phyloP scores from a whole-genome alignment of 1,140 invertebrate genomes.

The Papilio glaucus region DNA sequence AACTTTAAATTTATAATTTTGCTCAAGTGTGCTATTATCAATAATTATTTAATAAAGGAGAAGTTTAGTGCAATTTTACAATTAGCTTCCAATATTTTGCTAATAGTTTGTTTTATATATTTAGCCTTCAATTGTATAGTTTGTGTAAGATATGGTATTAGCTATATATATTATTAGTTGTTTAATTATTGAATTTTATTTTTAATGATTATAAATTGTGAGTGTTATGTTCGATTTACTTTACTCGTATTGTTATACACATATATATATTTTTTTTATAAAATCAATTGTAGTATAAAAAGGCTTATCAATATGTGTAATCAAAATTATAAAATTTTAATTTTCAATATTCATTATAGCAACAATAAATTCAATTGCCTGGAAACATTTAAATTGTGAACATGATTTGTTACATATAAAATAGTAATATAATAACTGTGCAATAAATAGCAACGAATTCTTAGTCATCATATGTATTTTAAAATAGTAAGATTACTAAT shows the following conservation, averaged over 20 bases:
- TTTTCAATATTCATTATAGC: too few relatives aligned
- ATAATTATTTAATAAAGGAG: neutral
- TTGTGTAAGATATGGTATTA: neutral
- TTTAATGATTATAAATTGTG: neutral
- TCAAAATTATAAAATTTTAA: too few relatives aligned
- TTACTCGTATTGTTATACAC: too few relatives aligned
- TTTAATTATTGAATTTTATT: neutral
- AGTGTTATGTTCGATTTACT: too few relatives aligned
- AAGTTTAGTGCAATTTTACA: too few relatives aligned
- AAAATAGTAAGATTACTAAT: too few relatives aligned
- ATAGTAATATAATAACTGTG: neutral
- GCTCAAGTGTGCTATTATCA: neutral
- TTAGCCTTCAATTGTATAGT: neutral
- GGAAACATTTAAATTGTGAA: neutral
- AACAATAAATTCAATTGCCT: too few relatives aligned
- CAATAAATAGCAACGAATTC: too few relatives aligned
- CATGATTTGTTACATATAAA: neutral
- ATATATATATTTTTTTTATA: too few relatives aligned
- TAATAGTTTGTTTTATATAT: neutral
- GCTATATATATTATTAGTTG: neutral
- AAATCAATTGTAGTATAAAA: too few relatives aligned
- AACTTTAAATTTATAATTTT: neutral
- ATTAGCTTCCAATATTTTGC: conserved; percentile 4
- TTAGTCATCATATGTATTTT: too few relatives aligned
- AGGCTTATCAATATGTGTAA: too few relatives aligned